Base-by-base conservation (phyloP, 1,140 invertebrate species). In the Onthophagus taurus region DNA sequence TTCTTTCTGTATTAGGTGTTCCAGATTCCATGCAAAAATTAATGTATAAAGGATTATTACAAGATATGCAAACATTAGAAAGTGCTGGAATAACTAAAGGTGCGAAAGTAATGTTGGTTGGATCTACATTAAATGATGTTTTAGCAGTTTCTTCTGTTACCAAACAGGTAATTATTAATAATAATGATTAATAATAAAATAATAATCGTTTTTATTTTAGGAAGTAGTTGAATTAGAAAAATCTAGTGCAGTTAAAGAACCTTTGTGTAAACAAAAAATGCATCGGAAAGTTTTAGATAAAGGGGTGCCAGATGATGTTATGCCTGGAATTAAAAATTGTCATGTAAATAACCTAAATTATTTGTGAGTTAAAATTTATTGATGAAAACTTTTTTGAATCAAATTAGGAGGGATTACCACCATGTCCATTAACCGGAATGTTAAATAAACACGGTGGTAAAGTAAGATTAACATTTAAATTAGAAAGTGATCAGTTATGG, bases 401-500 rank as follows among this genome's bases (percentile, higher is more conserved):
- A n/a, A n/a, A 68, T 49, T 51, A 86, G 81, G 88, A 92, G 63
- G 73, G 79, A 29, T 65, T 95, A 45, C 91, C 91, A 19, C 76
- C 81, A 21, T 74, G 80, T 49, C 90, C 90, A 29, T 61, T 95
- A 16, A 80, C 81, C 57, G 90, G 90, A 39, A 94, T 95, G 90
- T 67, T 92, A 47, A 93, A 93, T 64, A 90, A 91, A 64, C 77
- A 79, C 54, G 89, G 89, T n/a, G 84, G 86, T 1, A 94, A 94
- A 77, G 88, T 94, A 34, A 72, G 90, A 57, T 71, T 95, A 42
- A 94, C 90, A 29, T 94, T 95, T 63, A 95, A 94, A 74, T 70
- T 93, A 52, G 90, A 94, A 66, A 72, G 80, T 45, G 90, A 94
- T 66, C 87, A 95, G 63, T 66, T 95, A 5, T 95, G 91, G 91